A percentile compares a stretch with the other conserved stretches of the same genome.
phyloP scores from a whole-genome alignment of 2,797 vertebrate species.

The Dicrostonyx torquatus region DNA sequence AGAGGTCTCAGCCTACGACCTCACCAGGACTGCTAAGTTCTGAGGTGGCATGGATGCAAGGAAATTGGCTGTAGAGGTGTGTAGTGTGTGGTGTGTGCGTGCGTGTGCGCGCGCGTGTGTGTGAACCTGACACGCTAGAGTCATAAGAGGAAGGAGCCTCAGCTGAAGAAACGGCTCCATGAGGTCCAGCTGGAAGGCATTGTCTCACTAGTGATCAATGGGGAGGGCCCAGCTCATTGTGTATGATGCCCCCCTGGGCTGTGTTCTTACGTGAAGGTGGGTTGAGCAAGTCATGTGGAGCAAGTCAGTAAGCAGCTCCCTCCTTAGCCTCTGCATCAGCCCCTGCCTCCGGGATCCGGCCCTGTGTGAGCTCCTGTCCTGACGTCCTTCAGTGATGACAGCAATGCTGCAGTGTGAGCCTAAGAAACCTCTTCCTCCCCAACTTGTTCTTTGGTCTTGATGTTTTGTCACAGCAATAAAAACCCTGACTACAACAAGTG shows the following conservation, averaged over 20 bases:
- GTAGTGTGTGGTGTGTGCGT: not conserved
- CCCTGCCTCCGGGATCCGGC: not conserved
- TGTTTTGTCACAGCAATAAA: not conserved
- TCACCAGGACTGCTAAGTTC: not conserved
- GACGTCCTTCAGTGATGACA: not conserved
- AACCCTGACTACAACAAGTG: not conserved
- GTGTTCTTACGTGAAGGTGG: not conserved
- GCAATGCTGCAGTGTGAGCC: not conserved
- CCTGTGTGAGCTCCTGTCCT: not conserved
- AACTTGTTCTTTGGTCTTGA: not conserved
- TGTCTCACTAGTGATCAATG: not conserved
- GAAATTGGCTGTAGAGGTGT: not conserved
- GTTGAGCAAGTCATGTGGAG: not conserved
- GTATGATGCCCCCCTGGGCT: not conserved
- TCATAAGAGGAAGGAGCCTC: not conserved
- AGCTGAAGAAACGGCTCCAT: not conserved
- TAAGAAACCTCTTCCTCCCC: not conserved
- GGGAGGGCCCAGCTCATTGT: not conserved
- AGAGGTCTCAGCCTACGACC: not conserved
- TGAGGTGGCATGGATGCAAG: not conserved
- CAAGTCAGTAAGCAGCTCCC: not conserved
- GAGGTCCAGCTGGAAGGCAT: not conserved
- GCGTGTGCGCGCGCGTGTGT: no score
- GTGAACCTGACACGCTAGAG: not conserved
- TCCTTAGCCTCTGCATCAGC: not conserved